A percentile compares a stretch with the other conserved stretches of the same genome.
These are phyloP conservation scores for Drosophila kurseongensis DNA, from an alignment of 1,140 invertebrate species.

Conservation along the genomic window DNA sequence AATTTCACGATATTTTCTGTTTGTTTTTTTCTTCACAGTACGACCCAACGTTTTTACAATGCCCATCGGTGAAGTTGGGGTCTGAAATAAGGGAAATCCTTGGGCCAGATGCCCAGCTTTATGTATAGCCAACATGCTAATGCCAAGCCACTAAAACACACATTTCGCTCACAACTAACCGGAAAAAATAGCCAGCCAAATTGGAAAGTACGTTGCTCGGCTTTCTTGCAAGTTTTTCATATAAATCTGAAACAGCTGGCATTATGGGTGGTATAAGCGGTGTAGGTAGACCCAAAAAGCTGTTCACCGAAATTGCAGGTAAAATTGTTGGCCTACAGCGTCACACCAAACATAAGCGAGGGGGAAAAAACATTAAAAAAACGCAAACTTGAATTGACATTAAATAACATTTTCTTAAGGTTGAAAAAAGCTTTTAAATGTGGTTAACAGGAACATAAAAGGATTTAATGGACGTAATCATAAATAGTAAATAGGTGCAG, in stretches of 20 bases:
- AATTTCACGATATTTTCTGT: constrained; percentile 30
- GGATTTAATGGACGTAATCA: too few relatives aligned
- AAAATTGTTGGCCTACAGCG: background rate
- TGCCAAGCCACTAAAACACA: constrained; percentile 78
- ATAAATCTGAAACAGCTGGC: constrained; percentile 74
- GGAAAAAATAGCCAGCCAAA: constrained; percentile 64
- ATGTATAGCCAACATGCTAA: constrained; percentile 71
- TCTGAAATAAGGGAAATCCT: background rate
- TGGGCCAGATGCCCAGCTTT: constrained; percentile 51
- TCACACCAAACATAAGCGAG: background rate
- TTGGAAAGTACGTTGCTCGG: constrained; percentile 56
- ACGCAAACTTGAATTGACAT: background rate
- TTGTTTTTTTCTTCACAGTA: constrained; percentile 6
- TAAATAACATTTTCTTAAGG: too few relatives aligned
- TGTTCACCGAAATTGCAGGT: constrained; percentile 10
- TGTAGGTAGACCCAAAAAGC: constrained; percentile 6
- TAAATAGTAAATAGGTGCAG: too few relatives aligned
- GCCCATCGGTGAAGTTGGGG: background rate
- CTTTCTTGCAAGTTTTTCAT: constrained; percentile 60
- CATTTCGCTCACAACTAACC: constrained; percentile 47
- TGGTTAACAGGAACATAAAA: too few relatives aligned
- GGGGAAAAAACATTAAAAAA: background rate
- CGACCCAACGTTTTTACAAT: constrained; percentile 46
- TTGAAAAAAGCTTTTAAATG: too few relatives aligned
- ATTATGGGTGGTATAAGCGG: background rate